Conservation (phyloP, 2,797 vertebrate genomes). For the Rhinichthys osculus region DNA sequence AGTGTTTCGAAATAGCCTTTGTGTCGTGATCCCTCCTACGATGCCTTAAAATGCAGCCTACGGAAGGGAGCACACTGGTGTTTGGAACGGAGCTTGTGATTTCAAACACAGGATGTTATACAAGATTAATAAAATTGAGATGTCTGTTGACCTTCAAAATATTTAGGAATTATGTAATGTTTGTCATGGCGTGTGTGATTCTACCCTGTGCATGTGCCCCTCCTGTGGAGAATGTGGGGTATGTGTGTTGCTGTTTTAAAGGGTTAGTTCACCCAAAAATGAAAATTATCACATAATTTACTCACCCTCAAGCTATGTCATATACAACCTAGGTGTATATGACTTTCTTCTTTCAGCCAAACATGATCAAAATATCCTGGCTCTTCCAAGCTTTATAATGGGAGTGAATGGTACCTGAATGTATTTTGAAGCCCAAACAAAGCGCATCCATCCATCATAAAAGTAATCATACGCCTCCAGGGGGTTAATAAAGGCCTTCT, state of each 20-base stretch:
- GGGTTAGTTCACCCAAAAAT: background rate
- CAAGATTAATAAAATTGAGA: conserved; percentile 34
- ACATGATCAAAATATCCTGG: too few species aligned
- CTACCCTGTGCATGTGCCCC: conserved; percentile 59
- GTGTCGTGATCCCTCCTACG: background rate
- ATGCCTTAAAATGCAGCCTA: background rate
- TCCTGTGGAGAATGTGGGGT: conserved; percentile 71
- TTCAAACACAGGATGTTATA: conserved; percentile 12
- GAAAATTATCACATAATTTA: too few species aligned
- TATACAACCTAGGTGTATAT: too few species aligned
- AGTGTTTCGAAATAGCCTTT: conserved; percentile 16
- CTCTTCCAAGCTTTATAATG: too few species aligned
- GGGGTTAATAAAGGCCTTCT: too few species aligned
- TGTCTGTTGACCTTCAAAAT: conserved; percentile 39
- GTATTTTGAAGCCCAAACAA: too few species aligned
- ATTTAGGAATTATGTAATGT: conserved; percentile 28
- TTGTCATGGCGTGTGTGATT: conserved; percentile 16
- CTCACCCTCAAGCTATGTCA: too few species aligned
- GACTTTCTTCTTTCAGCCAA: too few species aligned
- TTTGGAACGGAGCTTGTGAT: conserved; percentile 10
- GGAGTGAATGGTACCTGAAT: too few species aligned
- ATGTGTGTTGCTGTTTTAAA: conserved; percentile 65
- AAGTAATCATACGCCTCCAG: too few species aligned
- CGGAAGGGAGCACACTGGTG: background rate
- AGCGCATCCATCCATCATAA: too few species aligned